A percentile compares a stretch with the other conserved stretches of the same genome.
Conservation (phyloP, 2,888 invertebrate species). For the Campopleginae sp. region DNA sequence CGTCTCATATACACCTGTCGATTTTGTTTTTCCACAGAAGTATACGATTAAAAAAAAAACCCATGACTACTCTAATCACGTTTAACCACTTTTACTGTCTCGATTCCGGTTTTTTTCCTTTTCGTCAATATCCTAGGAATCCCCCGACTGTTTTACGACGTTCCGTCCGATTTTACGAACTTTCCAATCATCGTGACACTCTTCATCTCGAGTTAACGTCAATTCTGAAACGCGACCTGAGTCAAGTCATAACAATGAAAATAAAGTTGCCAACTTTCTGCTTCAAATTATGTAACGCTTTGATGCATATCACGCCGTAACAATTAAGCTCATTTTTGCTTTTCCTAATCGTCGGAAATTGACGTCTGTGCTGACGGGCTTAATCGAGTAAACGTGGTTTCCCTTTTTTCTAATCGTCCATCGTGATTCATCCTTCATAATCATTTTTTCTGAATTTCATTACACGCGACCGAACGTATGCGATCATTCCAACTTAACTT, state of each 20-base stretch:
- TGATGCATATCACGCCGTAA: background rate
- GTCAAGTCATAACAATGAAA: background rate
- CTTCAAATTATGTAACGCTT: background rate
- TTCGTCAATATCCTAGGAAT: background rate
- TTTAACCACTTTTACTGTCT: conserved; percentile 57
- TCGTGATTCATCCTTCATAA: background rate
- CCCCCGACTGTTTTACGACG: conserved; percentile 20
- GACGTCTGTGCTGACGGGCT: background rate
- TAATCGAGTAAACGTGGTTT: background rate
- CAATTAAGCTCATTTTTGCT: background rate
- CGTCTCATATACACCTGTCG: conserved; percentile 69
- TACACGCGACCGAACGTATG: background rate
- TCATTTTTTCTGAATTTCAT: background rate
- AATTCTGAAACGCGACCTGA: background rate
- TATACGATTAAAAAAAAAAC: conserved; percentile 37
- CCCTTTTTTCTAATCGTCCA: background rate
- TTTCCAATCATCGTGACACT: conserved; percentile 37
- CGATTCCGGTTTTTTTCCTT: background rate
- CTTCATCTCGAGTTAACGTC: background rate
- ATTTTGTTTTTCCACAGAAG: conserved; percentile 63
- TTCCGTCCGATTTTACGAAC: conserved; percentile 27
- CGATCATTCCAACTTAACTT: background rate
- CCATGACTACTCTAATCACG: conserved; percentile 33
- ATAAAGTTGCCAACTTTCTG: background rate
- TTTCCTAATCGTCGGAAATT: background rate